These are phyloP conservation scores for Heliconius ethilla DNA, from an alignment of 2,888 invertebrate species.

Conservation along the genomic window DNA sequence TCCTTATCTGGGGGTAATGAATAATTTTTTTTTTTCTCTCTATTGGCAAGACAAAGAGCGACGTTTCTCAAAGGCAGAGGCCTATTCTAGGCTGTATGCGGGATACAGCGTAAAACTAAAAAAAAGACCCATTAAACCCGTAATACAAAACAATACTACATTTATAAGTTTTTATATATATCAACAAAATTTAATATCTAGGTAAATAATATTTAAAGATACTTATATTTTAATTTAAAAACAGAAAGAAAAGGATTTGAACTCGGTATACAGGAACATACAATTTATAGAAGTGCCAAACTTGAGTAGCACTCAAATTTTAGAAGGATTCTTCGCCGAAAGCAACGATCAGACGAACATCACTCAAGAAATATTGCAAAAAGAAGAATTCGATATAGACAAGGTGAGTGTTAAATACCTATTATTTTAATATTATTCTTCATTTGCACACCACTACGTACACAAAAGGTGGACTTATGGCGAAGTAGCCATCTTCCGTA, in stretches of 20 bases:
- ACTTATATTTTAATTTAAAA: constrained; percentile 15
- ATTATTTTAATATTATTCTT: background rate
- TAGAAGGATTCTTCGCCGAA: constrained; percentile 68
- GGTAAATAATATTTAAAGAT: background rate
- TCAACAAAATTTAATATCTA: background rate
- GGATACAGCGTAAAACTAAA: no score
- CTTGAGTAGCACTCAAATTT: constrained; percentile 55
- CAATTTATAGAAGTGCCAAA: constrained; percentile 68
- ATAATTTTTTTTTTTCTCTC: no score
- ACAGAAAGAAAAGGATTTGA: constrained; percentile 61
- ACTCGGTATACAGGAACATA: constrained; percentile 49
- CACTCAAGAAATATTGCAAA: constrained; percentile 49
- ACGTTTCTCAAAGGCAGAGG: no score
- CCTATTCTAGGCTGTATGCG: no score
- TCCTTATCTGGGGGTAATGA: no score
- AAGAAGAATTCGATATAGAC: constrained; percentile 54
- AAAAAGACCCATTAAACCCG: no score
- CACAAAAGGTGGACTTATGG: no score
- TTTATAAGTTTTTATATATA: background rate
- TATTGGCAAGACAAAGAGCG: no score
- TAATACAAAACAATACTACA: background rate
- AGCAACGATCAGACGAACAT: constrained; percentile 47
- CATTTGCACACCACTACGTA: no score
- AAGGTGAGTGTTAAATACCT: constrained; percentile 50
- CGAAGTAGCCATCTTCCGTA: no score